phyloP scores from a whole-genome alignment of 2,797 vertebrate genomes.

The Sebastiscus albofasciatus region DNA sequence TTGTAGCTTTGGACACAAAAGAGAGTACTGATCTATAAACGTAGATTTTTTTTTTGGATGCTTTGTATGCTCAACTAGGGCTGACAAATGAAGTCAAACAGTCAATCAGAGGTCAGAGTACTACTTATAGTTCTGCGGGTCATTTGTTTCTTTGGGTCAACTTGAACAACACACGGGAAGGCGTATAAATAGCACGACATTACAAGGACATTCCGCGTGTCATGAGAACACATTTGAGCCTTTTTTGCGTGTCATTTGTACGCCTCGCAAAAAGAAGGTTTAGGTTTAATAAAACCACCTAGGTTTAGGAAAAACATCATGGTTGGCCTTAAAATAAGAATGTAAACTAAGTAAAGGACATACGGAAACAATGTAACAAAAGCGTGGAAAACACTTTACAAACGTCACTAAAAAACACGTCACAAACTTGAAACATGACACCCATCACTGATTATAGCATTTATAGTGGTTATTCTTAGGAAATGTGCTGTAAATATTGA shows the following conservation, averaged over 20 bases:
- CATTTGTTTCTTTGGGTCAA: background rate
- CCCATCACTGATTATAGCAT: background rate
- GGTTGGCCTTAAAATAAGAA: no score
- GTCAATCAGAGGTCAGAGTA: background rate
- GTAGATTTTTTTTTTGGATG: conserved; percentile 12
- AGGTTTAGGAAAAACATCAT: no score
- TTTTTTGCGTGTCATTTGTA: no score
- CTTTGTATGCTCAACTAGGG: background rate
- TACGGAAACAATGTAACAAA: no score
- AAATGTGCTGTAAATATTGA: background rate
- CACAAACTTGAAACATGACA: background rate
- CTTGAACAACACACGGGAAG: background rate
- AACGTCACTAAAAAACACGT: no score
- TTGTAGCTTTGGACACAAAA: conserved; percentile 40
- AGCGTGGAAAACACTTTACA: no score
- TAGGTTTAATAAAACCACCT: no score
- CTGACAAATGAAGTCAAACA: background rate
- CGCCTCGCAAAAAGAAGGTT: no score
- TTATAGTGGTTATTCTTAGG: background rate
- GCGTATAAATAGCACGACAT: no score
- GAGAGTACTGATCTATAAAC: conserved; percentile 5
- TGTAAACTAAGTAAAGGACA: no score
- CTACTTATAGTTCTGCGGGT: background rate
- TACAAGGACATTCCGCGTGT: no score
- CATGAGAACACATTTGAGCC: no score